Percentiles rank a stretch among this genome's conserved stretches.
phyloP scores from a whole-genome alignment of 1,140 invertebrate species.

The Sycophila sp. region DNA sequence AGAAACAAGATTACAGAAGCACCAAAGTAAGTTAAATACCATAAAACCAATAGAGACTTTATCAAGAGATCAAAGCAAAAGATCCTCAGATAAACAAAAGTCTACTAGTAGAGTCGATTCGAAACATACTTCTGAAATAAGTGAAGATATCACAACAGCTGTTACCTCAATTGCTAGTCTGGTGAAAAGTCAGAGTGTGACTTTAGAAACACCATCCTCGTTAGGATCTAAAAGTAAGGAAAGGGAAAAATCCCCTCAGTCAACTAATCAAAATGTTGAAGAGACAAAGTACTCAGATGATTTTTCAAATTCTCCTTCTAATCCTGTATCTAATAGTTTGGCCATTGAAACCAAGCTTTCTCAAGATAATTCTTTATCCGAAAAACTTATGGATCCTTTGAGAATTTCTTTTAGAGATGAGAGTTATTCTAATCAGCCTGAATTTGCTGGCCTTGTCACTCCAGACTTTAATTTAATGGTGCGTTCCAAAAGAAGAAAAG shows the following conservation, averaged over 20 bases:
- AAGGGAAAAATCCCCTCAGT: conserved; percentile 33
- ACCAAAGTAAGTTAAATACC: conserved; percentile 45
- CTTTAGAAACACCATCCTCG: conserved; percentile 33
- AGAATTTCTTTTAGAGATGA: conserved; percentile 61
- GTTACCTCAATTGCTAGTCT: conserved; percentile 44
- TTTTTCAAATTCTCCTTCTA: conserved; percentile 25
- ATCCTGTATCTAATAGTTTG: conserved; percentile 25
- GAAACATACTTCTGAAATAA: conserved; percentile 47
- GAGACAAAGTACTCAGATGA: conserved; percentile 32
- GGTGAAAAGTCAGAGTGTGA: conserved; percentile 44
- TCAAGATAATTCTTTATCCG: conserved; percentile 45
- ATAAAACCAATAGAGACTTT: conserved; percentile 42
- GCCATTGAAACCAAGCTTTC: conserved; percentile 48
- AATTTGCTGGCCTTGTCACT: conserved; percentile 58
- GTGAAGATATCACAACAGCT: conserved; percentile 47
- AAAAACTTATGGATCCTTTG: conserved; percentile 54
- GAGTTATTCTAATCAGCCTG: conserved; percentile 51
- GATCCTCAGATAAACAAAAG: conserved; percentile 53
- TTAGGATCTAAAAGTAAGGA: conserved; percentile 46
- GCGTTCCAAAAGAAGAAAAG: conserved; percentile 53
- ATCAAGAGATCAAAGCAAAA: conserved; percentile 50
- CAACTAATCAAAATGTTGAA: conserved; percentile 36
- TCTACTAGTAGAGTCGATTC: conserved; percentile 48
- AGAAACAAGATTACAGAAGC: conserved; percentile 46
- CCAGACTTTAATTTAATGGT: conserved; percentile 60